These are phyloP conservation scores for Micrasema longulum DNA, from an alignment of 1,140 invertebrate genomes.

Conservation along the genomic window DNA sequence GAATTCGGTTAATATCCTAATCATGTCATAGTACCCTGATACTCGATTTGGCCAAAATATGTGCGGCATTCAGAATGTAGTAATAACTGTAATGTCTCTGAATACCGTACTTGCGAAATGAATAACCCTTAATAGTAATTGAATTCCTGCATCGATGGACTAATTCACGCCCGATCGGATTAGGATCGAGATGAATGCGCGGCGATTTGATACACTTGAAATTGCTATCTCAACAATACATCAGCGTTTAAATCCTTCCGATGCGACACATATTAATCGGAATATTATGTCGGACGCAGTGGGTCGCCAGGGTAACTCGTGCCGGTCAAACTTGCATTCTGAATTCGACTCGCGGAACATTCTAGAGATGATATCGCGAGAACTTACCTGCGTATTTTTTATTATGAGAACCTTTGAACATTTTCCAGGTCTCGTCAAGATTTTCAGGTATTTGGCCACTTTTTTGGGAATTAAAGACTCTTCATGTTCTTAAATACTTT, in stretches of 20 bases:
- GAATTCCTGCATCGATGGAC: slow-evolving; percentile 13
- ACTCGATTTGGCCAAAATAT: too few relatives aligned
- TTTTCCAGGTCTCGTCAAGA: too few relatives aligned
- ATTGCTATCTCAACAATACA: slow-evolving; percentile 34
- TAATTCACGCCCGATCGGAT: slow-evolving; percentile 12
- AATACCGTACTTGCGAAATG: neutral
- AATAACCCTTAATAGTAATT: slow-evolving; percentile 22
- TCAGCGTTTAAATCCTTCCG: slow-evolving; percentile 37
- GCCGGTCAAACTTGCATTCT: neutral
- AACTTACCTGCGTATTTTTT: too few relatives aligned
- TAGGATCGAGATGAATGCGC: slow-evolving; percentile 11
- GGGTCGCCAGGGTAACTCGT: neutral
- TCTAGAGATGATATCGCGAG: slow-evolving; percentile 1
- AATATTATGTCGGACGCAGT: slow-evolving; percentile 46
- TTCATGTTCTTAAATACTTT: too few relatives aligned
- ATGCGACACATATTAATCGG: slow-evolving; percentile 51
- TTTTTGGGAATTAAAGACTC: too few relatives aligned
- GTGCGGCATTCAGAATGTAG: too few relatives aligned
- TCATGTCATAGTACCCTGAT: too few relatives aligned
- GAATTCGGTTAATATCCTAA: too few relatives aligned
- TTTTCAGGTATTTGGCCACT: too few relatives aligned
- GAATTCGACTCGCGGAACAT: slow-evolving; percentile 30
- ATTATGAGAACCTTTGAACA: too few relatives aligned
- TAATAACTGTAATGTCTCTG: too few relatives aligned
- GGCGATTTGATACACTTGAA: slow-evolving; percentile 16